Base-by-base conservation (phyloP, 1,140 invertebrate genomes). In the Nephila pilipes region DNA sequence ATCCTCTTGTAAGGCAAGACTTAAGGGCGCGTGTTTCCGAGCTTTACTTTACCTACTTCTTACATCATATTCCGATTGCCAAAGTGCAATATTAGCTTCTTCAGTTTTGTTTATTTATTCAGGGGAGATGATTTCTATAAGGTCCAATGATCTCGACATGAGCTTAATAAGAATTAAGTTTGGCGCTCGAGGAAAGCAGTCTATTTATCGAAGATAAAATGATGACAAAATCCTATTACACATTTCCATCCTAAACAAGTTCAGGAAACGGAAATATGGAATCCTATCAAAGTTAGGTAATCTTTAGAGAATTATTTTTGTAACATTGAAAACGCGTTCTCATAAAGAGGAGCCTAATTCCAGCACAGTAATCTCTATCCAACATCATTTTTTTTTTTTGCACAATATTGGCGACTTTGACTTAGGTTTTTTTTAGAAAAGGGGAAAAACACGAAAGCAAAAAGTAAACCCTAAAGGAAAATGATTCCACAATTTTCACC, bases 251-350 rank as follows among this genome's bases (percentile, higher is more conserved):
- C 18, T 3, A 75, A 36, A 32, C 69, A 32, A 36, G 69, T 32
- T 75, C 29, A 36, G 69, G 69, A 75, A 75, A 75, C 69, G 69
- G 69, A 75, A 75, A 32, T 75, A 18, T 5, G 20, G 29, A 75
- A 75, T 75, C 69, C 69, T 75, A 25, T 75, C 18, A 32, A 65
- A 25, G 63, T 36, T 75, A 3, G 29, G 29, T 75, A 75, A 75
- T 75, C 69, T 36, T 2, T 20, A 32, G 14, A 36, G 32, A 0
- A 12, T 75, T 75, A 75, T 75, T 75, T 75, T 20, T 25, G 32
- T 75, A 69, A 69, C 25, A 32, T 29, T 25, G 63, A 65, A 65
- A 75, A 16, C 20, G n/a, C n/a, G 18, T 32, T 75, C 29, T 36
- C 14, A 75, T 75, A 75, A 75, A 75, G 2, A 12, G 18, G 18